Evolutionary conservation across 2,113 vertebrate species (phyloP).

Genomic region (Drymodes brunneopygia): DNA sequence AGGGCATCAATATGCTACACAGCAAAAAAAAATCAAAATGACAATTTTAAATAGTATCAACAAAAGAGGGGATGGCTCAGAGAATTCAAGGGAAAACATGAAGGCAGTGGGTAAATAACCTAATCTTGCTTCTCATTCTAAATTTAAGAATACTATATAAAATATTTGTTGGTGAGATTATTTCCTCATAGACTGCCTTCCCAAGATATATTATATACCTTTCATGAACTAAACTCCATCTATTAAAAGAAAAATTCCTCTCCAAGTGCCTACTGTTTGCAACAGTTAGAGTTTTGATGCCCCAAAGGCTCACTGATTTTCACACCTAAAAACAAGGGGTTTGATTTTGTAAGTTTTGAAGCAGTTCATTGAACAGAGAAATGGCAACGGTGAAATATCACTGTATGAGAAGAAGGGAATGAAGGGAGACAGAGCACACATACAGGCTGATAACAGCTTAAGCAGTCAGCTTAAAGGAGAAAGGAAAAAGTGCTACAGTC

Average conservation of each 20-base stretch:
- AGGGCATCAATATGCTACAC: not conserved
- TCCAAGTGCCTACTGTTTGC: not conserved
- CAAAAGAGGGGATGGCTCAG: not conserved
- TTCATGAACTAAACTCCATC: not conserved
- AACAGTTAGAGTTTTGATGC: not conserved
- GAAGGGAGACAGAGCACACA: not conserved
- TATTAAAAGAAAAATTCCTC: not conserved
- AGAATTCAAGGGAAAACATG: not conserved
- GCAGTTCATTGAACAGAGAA: not conserved
- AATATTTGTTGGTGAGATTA: not conserved
- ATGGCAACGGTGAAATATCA: not conserved
- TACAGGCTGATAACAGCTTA: not conserved
- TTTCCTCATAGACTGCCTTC: not conserved
- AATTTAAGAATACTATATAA: not conserved
- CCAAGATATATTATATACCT: not conserved
- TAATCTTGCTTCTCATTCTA: not conserved
- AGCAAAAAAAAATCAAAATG: too few relatives aligned
- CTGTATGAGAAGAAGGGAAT: not conserved
- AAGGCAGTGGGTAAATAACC: not conserved
- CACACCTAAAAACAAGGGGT: not conserved
- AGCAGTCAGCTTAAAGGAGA: not conserved
- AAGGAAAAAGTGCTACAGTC: not conserved
- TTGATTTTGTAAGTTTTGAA: not conserved
- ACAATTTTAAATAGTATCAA: not conserved
- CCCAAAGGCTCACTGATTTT: not conserved